Evolutionary conservation across 2,113 vertebrate species (phyloP).

Genomic region (Syrrhaptes paradoxus): DNA sequence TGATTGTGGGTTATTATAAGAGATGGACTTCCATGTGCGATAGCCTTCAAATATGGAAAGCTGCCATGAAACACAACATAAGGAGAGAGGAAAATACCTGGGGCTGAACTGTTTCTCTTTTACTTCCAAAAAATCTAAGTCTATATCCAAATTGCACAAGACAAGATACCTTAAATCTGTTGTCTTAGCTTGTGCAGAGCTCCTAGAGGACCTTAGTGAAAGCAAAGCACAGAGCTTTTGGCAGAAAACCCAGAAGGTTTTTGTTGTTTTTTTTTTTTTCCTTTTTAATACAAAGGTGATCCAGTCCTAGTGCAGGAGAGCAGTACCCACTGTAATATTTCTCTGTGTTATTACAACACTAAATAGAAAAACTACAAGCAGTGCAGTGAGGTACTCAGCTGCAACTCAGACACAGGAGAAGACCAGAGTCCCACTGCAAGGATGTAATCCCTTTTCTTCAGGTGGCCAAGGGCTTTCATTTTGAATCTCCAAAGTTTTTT

Average conservation of each 20-base stretch:
- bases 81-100: neutral
- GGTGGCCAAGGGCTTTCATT: neutral
- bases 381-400: neutral
- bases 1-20: neutral
- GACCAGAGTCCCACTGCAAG: neutral
- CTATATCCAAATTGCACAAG: neutral
- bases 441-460: neutral
- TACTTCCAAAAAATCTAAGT: neutral
- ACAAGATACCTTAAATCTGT: neutral
- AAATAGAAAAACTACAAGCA: neutral
- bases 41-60: slow-evolving; percentile 3
- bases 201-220: neutral
- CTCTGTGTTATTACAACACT: neutral
- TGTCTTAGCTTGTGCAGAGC: neutral
- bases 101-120: slow-evolving; percentile 5
- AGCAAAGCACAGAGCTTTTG: neutral
- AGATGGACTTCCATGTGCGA: neutral
- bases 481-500: neutral
- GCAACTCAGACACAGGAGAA: neutral
- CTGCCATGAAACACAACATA: neutral
- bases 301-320: neutral
- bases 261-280: neutral
- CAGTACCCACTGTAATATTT: neutral
- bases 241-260: neutral
- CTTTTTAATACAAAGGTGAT: neutral